Conservation (phyloP, 1,140 invertebrate genomes). For the Zelostemma sp. region DNA sequence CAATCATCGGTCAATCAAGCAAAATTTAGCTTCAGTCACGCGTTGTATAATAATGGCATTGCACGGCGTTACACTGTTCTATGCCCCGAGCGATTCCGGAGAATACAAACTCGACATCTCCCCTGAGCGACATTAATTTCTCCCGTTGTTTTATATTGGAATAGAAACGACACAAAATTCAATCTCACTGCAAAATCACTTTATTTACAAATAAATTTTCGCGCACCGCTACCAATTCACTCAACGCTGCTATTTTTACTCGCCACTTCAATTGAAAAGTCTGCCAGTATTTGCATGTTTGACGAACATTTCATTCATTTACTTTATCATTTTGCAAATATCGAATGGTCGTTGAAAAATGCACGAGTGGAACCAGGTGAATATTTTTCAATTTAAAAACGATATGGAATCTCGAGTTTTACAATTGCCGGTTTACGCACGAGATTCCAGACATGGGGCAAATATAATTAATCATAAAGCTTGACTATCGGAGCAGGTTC, state of each 20-base stretch:
- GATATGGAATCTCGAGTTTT: too few relatives aligned
- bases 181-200: constrained; percentile 1
- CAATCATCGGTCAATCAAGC: too few relatives aligned
- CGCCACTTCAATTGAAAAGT: too few relatives aligned
- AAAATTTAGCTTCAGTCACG: not conserved
- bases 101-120: constrained; percentile 2
- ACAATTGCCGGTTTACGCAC: too few relatives aligned
- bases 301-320: too few relatives aligned
- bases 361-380: too few relatives aligned
- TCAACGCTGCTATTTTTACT: too few relatives aligned
- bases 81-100: not conserved
- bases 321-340: too few relatives aligned
- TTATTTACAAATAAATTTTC: not conserved
- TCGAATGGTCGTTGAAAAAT: too few relatives aligned
- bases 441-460: not conserved
- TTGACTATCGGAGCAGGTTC: constrained; percentile 11
- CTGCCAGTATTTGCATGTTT: too few relatives aligned
- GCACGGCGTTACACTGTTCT: not conserved
- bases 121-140: constrained; percentile 1
- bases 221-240: too few relatives aligned
- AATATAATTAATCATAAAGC: constrained; percentile 1
- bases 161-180: constrained; percentile 2
- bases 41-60: not conserved
- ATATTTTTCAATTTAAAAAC: too few relatives aligned
- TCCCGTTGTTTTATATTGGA: not conserved